Conservation (phyloP, 92 coral and sea anemone species). For the Virgularia gustaviana region DNA sequence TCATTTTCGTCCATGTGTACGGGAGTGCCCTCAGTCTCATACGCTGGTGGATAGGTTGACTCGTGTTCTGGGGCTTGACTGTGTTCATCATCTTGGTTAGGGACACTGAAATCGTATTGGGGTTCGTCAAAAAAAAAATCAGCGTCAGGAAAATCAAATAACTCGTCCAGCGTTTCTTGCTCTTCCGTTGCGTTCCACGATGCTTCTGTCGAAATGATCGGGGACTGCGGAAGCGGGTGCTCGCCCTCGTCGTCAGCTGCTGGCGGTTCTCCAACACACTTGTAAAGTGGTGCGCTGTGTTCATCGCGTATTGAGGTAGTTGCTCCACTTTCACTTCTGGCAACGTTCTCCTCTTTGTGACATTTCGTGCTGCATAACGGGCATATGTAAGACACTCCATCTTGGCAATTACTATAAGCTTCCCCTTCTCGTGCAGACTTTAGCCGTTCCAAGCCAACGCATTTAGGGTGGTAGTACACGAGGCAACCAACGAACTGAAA, state of each 20-base stretch:
- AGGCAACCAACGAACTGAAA: slow-evolving; percentile 4
- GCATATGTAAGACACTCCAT: slow-evolving; percentile 1
- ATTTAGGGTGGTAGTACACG: slow-evolving; percentile 1
- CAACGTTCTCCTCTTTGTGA: slow-evolving; percentile 4
- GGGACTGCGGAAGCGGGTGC: not conserved
- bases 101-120: not conserved
- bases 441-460: not conserved
- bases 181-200: not conserved
- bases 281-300: not conserved
- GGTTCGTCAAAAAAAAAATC: not conserved
- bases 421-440: slow-evolving; percentile 6
- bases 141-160: not conserved
- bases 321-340: not conserved
- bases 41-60: not conserved
- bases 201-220: not conserved
- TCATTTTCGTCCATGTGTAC: not conserved
- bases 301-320: not conserved
- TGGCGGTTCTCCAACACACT: slow-evolving; percentile 2
- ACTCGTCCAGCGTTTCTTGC: not conserved
- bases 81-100: not conserved
- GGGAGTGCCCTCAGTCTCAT: not conserved
- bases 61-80: not conserved
- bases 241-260: not conserved
- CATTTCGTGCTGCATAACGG: not conserved
- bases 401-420: not conserved